Conservation (phyloP, 2,113 vertebrate species). For the Sander lucioperca region DNA sequence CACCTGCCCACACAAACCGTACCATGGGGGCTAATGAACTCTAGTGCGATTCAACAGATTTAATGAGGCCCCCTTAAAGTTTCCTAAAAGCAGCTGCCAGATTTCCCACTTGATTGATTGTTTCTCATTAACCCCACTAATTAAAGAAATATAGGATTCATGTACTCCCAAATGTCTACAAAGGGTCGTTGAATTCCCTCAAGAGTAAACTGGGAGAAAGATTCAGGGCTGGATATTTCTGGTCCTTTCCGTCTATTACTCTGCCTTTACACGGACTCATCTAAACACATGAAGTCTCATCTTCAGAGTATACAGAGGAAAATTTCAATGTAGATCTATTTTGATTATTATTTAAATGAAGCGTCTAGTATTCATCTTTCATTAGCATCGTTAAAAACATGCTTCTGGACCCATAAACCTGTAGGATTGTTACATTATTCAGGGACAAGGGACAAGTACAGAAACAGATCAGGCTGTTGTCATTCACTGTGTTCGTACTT, state of each 20-base stretch:
- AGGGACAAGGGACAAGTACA: too few relatives aligned
- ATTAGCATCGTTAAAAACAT: background rate
- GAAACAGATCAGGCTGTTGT: too few relatives aligned
- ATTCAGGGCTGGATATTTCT: background rate
- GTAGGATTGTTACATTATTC: background rate
- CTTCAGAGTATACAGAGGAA: background rate
- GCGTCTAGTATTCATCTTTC: background rate
- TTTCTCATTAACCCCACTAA: background rate
- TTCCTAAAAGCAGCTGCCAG: conserved; percentile 18
- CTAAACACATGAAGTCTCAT: background rate
- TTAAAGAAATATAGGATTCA: background rate
- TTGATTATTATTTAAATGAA: background rate
- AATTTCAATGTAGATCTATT: background rate
- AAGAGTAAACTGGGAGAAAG: background rate
- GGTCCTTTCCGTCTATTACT: too few relatives aligned
- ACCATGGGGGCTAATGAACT: too few relatives aligned
- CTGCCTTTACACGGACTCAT: background rate
- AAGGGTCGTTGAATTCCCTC: background rate
- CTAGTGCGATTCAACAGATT: too few relatives aligned
- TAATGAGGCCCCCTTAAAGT: too few relatives aligned
- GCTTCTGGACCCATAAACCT: background rate
- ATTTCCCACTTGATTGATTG: conserved; percentile 15
- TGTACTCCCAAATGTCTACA: background rate
- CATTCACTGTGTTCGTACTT: too few relatives aligned
- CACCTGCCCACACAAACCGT: too few relatives aligned